phyloP scores from a whole-genome alignment of 2,888 invertebrate species.

The Cerastoderma edule region DNA sequence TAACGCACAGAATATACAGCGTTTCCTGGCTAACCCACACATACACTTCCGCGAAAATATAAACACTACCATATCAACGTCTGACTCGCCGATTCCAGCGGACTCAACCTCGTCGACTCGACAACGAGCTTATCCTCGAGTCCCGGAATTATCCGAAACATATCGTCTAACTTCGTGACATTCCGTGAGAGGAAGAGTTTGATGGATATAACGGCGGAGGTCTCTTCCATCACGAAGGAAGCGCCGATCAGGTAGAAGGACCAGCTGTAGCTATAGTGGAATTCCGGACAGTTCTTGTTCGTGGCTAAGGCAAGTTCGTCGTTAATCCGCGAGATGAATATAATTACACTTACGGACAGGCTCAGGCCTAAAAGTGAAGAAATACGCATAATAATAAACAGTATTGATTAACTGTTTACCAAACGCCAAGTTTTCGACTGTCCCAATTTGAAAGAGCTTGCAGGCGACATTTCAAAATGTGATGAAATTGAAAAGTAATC shows the following conservation, averaged over 20 bases:
- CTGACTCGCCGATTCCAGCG: constrained; percentile 37
- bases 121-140: constrained; percentile 57
- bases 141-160: constrained; percentile 59
- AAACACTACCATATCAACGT: constrained; percentile 57
- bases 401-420: too few species aligned
- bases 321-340: constrained; percentile 76
- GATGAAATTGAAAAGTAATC: too few species aligned
- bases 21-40: too few species aligned
- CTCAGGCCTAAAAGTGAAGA: constrained; percentile 72
- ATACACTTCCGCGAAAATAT: too few species aligned
- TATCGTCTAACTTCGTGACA: constrained; percentile 49
- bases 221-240: constrained; percentile 72
- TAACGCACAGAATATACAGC: too few species aligned
- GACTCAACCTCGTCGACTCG: constrained; percentile 22
- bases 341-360: constrained; percentile 72
- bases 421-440: too few species aligned
- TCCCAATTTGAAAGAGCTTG: too few species aligned
- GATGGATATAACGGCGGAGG: constrained; percentile 75
- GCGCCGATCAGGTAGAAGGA: constrained; percentile 75
- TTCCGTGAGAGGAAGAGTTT: constrained; percentile 68
- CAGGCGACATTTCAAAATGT: too few species aligned
- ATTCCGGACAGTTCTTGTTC: constrained; percentile 54
- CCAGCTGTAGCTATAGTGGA: constrained; percentile 74
- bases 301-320: constrained; percentile 71
- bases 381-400: too few species aligned